Evolutionary conservation across 2,113 vertebrate genomes (phyloP).

Genomic region (Promerops cafer): DNA sequence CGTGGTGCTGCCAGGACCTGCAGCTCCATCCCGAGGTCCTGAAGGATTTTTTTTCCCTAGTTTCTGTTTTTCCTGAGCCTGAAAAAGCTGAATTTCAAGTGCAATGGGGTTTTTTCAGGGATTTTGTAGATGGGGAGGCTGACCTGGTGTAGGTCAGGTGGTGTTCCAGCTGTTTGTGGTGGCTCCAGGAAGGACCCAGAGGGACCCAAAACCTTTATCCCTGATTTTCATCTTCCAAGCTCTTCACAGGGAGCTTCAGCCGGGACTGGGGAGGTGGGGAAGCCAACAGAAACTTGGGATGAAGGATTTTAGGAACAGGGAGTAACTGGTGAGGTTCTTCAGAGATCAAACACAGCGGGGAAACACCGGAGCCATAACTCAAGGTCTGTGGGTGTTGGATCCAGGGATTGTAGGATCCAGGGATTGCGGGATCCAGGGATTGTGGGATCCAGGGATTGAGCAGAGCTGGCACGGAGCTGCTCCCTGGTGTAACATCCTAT

Average conservation of each 20-base stretch:
- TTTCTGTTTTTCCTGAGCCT: neutral
- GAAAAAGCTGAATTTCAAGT: neutral
- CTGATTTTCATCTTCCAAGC: neutral
- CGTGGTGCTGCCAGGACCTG: accelerated
- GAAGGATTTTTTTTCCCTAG: neutral
- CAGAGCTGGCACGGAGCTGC: neutral
- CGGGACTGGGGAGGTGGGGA: neutral
- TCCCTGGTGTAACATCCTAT: neutral
- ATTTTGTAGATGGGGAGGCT: neutral
- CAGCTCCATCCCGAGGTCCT: neutral
- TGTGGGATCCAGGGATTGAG: neutral
- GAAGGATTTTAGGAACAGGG: neutral
- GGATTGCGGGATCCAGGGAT: neutral
- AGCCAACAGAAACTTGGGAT: neutral
- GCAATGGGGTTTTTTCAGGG: neutral
- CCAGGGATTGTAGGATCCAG: neutral
- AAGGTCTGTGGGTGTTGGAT: accelerated
- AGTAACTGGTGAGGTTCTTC: neutral
- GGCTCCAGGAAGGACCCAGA: neutral
- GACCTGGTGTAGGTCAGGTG: neutral
- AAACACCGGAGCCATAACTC: accelerated
- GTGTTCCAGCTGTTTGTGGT: neutral
- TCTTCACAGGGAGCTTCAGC: neutral
- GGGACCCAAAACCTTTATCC: neutral
- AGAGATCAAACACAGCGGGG: accelerated